Evolutionary conservation across 2,888 invertebrate genomes (phyloP), one percentile per base, ranked within the genome.

Genomic region (Aphidius colemani): DNA sequence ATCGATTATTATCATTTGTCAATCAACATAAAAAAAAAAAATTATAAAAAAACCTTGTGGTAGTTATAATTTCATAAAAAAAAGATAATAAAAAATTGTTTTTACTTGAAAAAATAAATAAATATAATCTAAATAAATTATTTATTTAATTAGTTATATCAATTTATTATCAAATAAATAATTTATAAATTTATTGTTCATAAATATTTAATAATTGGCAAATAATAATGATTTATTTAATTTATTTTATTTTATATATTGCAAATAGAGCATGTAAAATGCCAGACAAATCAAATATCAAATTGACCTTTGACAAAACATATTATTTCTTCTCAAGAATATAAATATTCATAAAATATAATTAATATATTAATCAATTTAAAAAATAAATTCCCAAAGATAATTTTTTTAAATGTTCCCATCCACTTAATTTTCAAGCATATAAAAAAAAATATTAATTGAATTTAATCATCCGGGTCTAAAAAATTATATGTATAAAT

Each of bases 221-320:
- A 48, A 10, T 58, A 48, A 40, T 63, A 53, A 40, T 46, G 43
- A 2, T 18, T 44, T 4, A 46, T 18, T 11, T 53, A 46, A n/a
- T n/a, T n/a, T n/a, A n/a, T n/a, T n/a, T 53, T 63, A 46, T 57
- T 44, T 8, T 43, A 49, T 53, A 53, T 58, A 41, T 30, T 46
- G 9, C 13, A 63, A 63, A 45, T 63, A 40, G 58, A 58, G 53
- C 63, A 40, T 53, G 46, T 11, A 53, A 50, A 63, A 53, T 30
- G 30, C 30, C 30, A 30, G 30, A 30, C 30, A 30, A 30, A 30
- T 30, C 30, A 30, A 30, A 30, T 30, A 30, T 30, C 30, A 30
- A 30, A 30, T 6, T 45, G 13, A 45, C 51, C 53, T 44, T 40
- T 39, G 44, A 39, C 13, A 44, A 45, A n/a, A 30, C 10, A 11